phyloP scores from a whole-genome alignment of 1,140 invertebrate species.

The Chironomus striatipennis region DNA sequence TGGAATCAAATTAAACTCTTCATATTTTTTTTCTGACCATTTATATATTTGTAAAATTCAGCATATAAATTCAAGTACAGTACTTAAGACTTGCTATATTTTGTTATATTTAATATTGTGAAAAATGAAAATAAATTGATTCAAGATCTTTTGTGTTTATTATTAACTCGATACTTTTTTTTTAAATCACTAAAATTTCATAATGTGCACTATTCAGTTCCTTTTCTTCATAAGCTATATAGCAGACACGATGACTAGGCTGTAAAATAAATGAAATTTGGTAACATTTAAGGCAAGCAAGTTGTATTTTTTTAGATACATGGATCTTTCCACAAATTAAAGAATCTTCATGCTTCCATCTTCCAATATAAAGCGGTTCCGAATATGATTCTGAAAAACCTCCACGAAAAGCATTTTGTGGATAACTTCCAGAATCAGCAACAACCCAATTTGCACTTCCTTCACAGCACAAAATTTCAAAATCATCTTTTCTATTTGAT shows the following conservation, averaged over 20 bases:
- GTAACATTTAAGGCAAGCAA: too few relatives aligned
- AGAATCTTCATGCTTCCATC: background rate
- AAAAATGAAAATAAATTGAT: background rate
- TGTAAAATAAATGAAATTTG: background rate
- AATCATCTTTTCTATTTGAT: background rate
- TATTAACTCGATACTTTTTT: background rate
- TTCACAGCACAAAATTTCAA: conserved; percentile 3
- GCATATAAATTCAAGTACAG: background rate
- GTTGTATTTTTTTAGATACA: too few relatives aligned
- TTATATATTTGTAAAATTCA: background rate
- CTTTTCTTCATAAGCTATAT: background rate
- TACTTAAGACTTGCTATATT: background rate
- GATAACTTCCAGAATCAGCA: background rate
- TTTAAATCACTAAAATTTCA: background rate
- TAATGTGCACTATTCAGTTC: background rate
- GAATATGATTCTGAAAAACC: background rate
- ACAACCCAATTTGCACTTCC: background rate
- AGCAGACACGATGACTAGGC: background rate
- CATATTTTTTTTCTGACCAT: too few relatives aligned
- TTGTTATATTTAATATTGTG: background rate
- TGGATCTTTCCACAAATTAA: background rate
- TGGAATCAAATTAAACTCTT: background rate
- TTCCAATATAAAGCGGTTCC: background rate
- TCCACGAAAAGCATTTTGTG: background rate
- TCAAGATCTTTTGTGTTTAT: background rate